These are phyloP conservation scores for Cerastoderma edule DNA, from an alignment of 2,888 invertebrate species.

Conservation along the genomic window DNA sequence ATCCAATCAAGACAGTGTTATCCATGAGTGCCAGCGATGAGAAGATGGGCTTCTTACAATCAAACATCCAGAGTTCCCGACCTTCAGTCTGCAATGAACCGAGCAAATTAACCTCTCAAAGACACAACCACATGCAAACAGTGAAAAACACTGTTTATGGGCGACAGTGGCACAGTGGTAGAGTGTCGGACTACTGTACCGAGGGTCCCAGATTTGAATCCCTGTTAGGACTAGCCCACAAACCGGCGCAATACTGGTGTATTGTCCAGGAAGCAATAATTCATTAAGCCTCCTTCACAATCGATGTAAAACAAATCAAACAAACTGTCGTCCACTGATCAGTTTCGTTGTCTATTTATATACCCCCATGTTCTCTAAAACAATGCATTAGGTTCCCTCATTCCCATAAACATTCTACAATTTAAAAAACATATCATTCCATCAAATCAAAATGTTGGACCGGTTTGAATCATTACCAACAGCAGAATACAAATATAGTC, in stretches of 20 bases:
- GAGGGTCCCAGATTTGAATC: too few relatives aligned
- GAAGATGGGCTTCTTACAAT: conserved; percentile 88
- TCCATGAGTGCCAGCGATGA: conserved; percentile 85
- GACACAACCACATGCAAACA: not conserved
- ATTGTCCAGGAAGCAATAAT: too few relatives aligned
- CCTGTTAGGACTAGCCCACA: too few relatives aligned
- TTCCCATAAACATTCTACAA: not conserved
- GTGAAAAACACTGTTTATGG: not conserved
- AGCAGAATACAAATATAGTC: not conserved
- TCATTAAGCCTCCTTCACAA: too few relatives aligned
- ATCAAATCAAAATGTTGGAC: not conserved
- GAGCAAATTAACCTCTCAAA: not conserved
- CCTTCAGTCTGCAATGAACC: conserved; percentile 85
- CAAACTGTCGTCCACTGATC: too few relatives aligned
- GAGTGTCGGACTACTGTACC: too few relatives aligned
- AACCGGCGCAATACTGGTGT: too few relatives aligned
- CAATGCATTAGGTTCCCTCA: too few relatives aligned
- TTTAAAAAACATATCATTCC: not conserved
- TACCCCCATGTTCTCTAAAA: too few relatives aligned
- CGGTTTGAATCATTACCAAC: not conserved
- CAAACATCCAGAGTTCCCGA: conserved; percentile 86
- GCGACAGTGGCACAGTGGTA: too few relatives aligned
- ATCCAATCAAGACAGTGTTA: conserved; percentile 75
- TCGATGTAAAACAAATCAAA: too few relatives aligned
- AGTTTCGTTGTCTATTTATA: too few relatives aligned